Base-by-base conservation (phyloP, 2,888 invertebrate genomes). In the Seira sanloemensis region DNA sequence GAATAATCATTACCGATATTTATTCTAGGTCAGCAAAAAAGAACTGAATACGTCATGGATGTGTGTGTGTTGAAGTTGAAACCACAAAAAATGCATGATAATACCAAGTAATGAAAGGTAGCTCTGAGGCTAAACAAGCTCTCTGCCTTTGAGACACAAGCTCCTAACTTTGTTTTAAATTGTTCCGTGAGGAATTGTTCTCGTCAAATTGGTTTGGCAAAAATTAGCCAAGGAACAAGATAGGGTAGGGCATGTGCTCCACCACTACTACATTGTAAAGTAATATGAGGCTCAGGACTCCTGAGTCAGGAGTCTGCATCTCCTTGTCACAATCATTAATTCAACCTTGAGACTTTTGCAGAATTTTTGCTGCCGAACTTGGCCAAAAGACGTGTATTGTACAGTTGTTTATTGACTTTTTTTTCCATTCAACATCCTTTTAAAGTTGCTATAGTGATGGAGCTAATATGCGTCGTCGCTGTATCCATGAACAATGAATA, bases 341-440 rank as follows among this genome's bases (percentile, higher is more conserved):
- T n/a, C n/a, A 58, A 18, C 58, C 58, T 58, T 58, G 58, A 58
- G n/a, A 58, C 18, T 58, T 58, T 58, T 58, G 9, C n/a, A 12
- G 58, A 7, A 58, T n/a, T n/a, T 58, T 58, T 58, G 58, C n/a
- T 58, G 58, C n/a, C 58, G 18, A 18, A 12, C 58, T 58, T 58
- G 5, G 37, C 12, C 12, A 37, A 37, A n/a, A 37, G 37, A 58
- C 18, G 9, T 58, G 5, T 12, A 12, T 7, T 58, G 5, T 58
- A n/a, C 58, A n/a, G 58, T 58, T 12, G 58, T 58, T 58, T 58
- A 58, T 58, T 58, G 58, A 58, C n/a, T 58, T 37, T 18, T 58
- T n/a, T n/a, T n/a, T n/a, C n/a, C n/a, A 58, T 58, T 58, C 18
- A 9, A 58, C 58, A 58, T 58, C 58, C 58, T n/a, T n/a, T n/a